Percentiles rank a stretch among this genome's conserved stretches.
Evolutionary conservation across 2,797 vertebrate genomes (phyloP).

Genomic region (Atherinosoma microstoma): DNA sequence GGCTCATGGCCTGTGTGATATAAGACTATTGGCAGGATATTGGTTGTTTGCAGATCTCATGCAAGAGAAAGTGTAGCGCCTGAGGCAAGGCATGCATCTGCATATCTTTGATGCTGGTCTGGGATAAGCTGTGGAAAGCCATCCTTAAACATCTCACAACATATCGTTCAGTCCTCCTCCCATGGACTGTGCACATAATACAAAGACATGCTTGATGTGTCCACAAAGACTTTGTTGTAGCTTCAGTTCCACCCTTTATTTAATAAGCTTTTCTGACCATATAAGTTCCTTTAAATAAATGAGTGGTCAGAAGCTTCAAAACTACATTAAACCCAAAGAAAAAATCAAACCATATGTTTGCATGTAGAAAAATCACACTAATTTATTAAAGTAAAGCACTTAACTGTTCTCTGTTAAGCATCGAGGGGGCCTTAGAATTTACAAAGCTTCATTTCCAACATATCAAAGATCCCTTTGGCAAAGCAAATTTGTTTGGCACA

Average conservation of each 20-base stretch:
- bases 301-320: not conserved
- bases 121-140: conserved; percentile 40
- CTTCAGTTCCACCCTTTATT: not conserved
- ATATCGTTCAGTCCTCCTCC: conserved; percentile 19
- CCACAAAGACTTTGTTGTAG: not conserved
- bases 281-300: not conserved
- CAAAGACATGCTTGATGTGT: not conserved
- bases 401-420: too few species aligned
- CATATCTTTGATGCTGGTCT: conserved; percentile 59
- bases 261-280: not conserved
- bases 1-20: conserved; percentile 51
- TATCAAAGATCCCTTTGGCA: too few species aligned
- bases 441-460: too few species aligned
- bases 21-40: conserved; percentile 57
- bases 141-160: conserved; percentile 26
- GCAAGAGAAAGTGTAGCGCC: conserved; percentile 52
- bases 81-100: conserved; percentile 49
- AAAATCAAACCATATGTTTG: not conserved
- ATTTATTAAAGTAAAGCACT: too few species aligned
- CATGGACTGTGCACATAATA: conserved; percentile 11
- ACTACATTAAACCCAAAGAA: not conserved
- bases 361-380: too few species aligned
- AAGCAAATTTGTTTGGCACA: too few species aligned
- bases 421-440: too few species aligned
- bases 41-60: conserved; percentile 59